phyloP scores from a whole-genome alignment of 2,113 vertebrate species.

The Hypocryptadius cinnamomeus region DNA sequence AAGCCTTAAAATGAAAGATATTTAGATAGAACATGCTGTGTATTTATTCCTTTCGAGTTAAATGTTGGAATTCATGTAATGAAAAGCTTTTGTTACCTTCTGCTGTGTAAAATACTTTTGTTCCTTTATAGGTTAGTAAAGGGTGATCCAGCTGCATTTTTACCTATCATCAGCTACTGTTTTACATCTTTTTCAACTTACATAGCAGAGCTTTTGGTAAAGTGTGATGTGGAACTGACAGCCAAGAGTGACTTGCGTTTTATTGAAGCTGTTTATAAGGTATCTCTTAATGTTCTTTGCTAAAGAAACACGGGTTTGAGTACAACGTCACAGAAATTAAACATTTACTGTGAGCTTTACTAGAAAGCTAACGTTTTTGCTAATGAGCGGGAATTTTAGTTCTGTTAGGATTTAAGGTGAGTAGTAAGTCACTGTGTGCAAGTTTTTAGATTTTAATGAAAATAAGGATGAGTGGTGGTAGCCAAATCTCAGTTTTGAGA shows the following conservation, averaged over 20 bases:
- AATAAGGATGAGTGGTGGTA: neutral
- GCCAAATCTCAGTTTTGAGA: neutral
- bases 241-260: conserved; percentile 91
- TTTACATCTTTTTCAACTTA: conserved; percentile 85
- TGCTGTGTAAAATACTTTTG: neutral
- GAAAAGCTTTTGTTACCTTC: neutral
- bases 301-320: neutral
- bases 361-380: neutral
- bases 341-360: neutral
- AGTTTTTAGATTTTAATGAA: neutral
- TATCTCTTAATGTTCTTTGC: conserved; percentile 27
- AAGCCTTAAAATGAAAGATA: neutral
- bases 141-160: conserved; percentile 82
- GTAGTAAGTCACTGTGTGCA: neutral
- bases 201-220: conserved; percentile 80
- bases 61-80: neutral
- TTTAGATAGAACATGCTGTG: neutral
- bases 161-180: conserved; percentile 86
- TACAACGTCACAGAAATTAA: neutral
- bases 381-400: neutral
- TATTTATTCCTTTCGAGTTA: neutral
- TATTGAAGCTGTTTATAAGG: conserved; percentile 89
- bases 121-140: conserved; percentile 76
- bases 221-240: conserved; percentile 76
- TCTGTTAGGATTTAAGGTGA: neutral